Base-by-base conservation (phyloP, 2,797 vertebrate genomes). In the Gastrophryne carolinensis region DNA sequence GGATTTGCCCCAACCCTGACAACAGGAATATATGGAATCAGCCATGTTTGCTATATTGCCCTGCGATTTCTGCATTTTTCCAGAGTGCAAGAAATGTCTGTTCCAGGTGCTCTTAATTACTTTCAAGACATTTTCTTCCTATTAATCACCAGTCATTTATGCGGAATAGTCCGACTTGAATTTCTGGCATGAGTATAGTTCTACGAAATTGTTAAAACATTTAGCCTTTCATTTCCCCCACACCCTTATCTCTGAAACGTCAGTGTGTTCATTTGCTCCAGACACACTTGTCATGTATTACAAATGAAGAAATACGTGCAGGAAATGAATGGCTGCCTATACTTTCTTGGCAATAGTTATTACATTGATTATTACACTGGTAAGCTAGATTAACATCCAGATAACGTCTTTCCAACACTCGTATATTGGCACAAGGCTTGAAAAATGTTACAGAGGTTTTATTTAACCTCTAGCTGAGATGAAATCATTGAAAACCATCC, bases 181-280 rank as follows among this genome's bases (percentile, higher is more conserved):
- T 17, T 21, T 49, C 23, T 44, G 1, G 3, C 34, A 23, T 6
- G 12, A 26, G 21, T 39, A 19, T 19, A 27, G n/a, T 44, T 23
- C 30, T 49, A 11, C 41, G 32, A 27, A 15, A 32, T 49, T 23
- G 27, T 49, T 32, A 19, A 19, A 65, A 27, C 6, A n/a, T 19
- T 35, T 35, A 24, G 47, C 29, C 30, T 29, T 35, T 30, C 23
- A 4, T 52, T 66, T 49, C 19, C 17, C 64, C 32, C 50, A 52
- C 64, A 52, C 15, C 26, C 21, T 54, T 80, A 57, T 77, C 64
- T 53, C 21, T 23, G 23, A 27, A 58, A 13, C 53, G 78, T 82
- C 79, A 81, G 84, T 88, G 87, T 84, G 49, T 52, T 37, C 32
- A 54, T 11, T 37, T 50, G 11, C 34, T 54, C 8, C 49, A 54